These are phyloP conservation scores for Leucoma salicis DNA, from an alignment of 2,888 invertebrate species.

Conservation along the genomic window DNA sequence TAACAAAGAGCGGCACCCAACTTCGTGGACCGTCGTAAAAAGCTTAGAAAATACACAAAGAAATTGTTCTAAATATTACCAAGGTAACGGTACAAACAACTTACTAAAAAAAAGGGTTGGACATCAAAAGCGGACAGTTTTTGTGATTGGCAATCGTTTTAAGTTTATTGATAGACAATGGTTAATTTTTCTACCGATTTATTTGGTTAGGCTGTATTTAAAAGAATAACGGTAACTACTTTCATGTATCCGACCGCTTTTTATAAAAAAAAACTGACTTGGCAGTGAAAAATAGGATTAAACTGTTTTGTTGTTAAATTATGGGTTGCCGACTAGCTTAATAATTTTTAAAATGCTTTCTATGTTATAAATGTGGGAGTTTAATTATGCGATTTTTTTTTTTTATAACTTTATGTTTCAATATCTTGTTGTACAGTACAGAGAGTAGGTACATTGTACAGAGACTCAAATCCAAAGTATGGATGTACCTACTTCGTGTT, in stretches of 20 bases:
- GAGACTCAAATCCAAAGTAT: too few species aligned
- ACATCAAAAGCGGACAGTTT: conserved; percentile 54
- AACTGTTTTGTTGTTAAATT: too few species aligned
- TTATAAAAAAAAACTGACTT: conserved; percentile 17
- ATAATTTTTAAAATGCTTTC: too few species aligned
- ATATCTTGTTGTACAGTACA: too few species aligned
- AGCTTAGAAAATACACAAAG: conserved; percentile 63
- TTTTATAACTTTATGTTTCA: too few species aligned
- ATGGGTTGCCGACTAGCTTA: too few species aligned
- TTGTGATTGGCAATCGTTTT: conserved; percentile 66
- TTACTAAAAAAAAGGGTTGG: conserved; percentile 67
- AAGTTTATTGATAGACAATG: conserved; percentile 73
- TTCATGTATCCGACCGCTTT: conserved; percentile 37
- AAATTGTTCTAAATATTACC: conserved; percentile 65
- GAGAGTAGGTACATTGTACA: too few species aligned
- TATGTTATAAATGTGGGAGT: too few species aligned
- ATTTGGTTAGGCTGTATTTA: conserved; percentile 48
- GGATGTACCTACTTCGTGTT: too few species aligned
- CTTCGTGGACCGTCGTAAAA: conserved; percentile 60
- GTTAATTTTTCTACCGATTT: conserved; percentile 54
- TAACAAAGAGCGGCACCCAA: conserved; percentile 58
- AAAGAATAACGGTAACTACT: conserved; percentile 40
- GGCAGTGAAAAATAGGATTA: conserved; percentile 18
- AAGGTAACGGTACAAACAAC: conserved; percentile 54
- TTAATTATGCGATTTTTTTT: too few species aligned